Conservation (phyloP, 1,140 invertebrate genomes). For the Drosophila lacertosa region DNA sequence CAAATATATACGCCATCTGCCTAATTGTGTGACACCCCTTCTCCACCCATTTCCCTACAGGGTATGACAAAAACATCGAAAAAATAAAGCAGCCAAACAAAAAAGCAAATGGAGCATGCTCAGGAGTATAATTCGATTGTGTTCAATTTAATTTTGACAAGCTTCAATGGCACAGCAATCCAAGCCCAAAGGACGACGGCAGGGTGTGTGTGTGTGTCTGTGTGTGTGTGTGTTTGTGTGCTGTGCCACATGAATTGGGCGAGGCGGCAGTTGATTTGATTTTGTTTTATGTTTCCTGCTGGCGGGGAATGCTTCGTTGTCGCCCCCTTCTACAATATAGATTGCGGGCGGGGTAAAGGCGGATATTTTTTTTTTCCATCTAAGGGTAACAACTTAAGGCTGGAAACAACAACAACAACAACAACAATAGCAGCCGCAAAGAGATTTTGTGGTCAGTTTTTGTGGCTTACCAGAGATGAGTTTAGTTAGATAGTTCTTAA, state of each 20-base stretch:
- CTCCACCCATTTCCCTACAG: not conserved
- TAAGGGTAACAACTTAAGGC: conserved; percentile 17
- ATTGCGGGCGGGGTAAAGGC: not conserved
- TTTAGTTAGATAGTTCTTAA: conserved; percentile 34
- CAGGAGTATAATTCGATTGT: conserved; percentile 82
- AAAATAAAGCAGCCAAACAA: conserved; percentile 22
- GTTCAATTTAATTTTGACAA: conserved; percentile 84
- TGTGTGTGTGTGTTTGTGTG: conserved; percentile 32
- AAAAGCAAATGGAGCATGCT: conserved; percentile 76
- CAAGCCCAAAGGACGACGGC: conserved; percentile 21
- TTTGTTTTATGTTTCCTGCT: conserved; percentile 80
- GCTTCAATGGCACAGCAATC: conserved; percentile 70
- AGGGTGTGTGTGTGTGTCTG: conserved; percentile 8
- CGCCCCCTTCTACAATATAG: conserved; percentile 16
- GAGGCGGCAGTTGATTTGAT: conserved; percentile 73
- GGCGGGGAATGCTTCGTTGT: conserved; percentile 44
- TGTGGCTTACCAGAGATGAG: conserved; percentile 51
- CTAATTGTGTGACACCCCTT: no score
- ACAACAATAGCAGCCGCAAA: conserved; percentile 24
- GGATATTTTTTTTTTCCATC: no score
- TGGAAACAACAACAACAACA: conserved; percentile 14
- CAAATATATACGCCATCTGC: no score
- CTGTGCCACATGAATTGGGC: conserved; percentile 32
- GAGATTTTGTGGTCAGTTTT: conserved; percentile 70
- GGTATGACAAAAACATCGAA: conserved; percentile 3